Evolutionary conservation across 37 sponge, comb jelly and placozoan species (phyloP).

Genomic region (Hexactinellida sp.): DNA sequence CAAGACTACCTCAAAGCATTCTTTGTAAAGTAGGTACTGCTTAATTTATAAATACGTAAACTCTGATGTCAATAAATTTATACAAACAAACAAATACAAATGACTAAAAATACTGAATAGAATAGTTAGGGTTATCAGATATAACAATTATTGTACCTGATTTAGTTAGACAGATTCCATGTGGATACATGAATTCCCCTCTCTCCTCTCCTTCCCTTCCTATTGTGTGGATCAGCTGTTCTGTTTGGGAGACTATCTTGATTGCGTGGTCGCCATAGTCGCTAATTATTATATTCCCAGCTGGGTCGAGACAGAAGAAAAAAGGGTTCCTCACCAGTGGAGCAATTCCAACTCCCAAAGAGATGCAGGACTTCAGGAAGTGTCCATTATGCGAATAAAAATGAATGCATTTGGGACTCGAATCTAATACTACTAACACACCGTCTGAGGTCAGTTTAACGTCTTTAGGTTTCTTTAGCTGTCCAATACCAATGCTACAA

Average conservation of each 20-base stretch:
- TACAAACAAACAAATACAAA: slow-evolving; percentile 18
- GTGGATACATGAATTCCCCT: neutral
- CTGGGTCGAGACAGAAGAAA: neutral
- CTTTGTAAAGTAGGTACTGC: too few species aligned
- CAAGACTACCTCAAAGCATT: too few species aligned
- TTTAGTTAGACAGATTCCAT: neutral
- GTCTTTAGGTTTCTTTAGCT: too few species aligned
- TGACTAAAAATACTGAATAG: neutral
- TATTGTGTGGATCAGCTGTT: neutral
- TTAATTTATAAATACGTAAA: slow-evolving; percentile 10
- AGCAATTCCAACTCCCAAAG: neutral
- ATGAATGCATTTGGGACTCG: neutral
- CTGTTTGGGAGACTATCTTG: neutral
- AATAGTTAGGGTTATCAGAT: neutral
- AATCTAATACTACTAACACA: neutral
- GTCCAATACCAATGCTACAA: neutral
- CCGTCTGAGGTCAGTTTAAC: neutral
- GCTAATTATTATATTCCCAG: neutral
- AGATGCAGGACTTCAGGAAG: neutral
- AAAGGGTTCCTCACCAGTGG: neutral
- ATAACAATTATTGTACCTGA: neutral
- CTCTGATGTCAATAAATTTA: neutral
- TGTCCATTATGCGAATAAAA: neutral
- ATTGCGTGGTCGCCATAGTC: neutral
- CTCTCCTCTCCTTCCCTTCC: neutral